phyloP scores from a whole-genome alignment of 2,113 vertebrate genomes.

The Spilogale gracilis region DNA sequence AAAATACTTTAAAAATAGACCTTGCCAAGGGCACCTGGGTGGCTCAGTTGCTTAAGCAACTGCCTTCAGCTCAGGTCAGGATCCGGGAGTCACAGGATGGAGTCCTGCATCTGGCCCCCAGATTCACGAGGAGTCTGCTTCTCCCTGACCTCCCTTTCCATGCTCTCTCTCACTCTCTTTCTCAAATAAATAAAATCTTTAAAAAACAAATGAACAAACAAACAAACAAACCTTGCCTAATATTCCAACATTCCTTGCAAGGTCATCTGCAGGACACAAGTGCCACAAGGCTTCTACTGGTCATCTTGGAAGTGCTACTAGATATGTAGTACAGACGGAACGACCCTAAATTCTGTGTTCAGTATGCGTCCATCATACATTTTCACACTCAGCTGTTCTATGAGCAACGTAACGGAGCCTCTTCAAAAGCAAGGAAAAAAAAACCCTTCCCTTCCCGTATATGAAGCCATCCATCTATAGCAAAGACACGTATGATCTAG shows the following conservation, averaged over 20 bases:
- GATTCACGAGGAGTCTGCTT: too few relatives aligned
- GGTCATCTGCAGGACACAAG: background rate
- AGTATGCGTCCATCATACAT: background rate
- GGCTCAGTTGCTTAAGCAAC: too few relatives aligned
- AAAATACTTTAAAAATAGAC: background rate
- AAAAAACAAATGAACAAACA: too few relatives aligned
- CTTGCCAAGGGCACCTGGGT: too few relatives aligned
- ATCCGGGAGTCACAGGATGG: too few relatives aligned
- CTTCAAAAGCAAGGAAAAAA: background rate
- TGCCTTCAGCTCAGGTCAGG: too few relatives aligned
- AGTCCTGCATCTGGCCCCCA: too few relatives aligned
- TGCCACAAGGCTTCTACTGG: background rate
- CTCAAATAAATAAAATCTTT: too few relatives aligned
- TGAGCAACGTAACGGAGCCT: background rate
- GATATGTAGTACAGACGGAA: background rate
- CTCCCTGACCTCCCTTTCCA: too few relatives aligned
- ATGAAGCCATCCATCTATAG: background rate
- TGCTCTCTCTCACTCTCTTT: too few relatives aligned
- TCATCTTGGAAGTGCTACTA: background rate
- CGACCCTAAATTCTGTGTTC: background rate
- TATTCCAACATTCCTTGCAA: background rate
- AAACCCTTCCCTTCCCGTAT: background rate
- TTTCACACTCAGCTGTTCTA: background rate
- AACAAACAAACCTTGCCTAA: too few relatives aligned
- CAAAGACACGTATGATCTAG: background rate